Conservation (phyloP, 2,888 invertebrate species). For the Microctonus brassicae region DNA sequence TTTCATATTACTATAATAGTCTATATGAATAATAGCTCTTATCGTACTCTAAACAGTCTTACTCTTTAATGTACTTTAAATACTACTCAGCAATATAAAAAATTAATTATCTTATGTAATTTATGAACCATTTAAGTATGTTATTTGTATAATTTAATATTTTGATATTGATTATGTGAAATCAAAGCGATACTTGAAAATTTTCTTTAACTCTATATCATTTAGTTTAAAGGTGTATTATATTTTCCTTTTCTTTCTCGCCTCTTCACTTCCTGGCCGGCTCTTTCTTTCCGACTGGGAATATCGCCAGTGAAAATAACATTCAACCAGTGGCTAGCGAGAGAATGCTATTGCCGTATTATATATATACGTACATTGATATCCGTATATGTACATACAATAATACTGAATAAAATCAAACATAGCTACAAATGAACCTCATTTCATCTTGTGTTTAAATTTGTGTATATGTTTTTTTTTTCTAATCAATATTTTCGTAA, state of each 20-base stretch:
- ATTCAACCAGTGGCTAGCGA: conserved; percentile 54
- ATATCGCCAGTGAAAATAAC: conserved; percentile 44
- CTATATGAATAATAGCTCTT: too few relatives aligned
- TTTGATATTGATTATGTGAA: too few relatives aligned
- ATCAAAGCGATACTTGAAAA: too few relatives aligned
- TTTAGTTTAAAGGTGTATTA: neutral
- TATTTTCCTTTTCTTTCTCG: neutral
- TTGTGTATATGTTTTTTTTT: too few relatives aligned
- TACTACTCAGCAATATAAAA: too few relatives aligned
- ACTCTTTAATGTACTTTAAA: too few relatives aligned
- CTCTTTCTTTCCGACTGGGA: conserved; percentile 29
- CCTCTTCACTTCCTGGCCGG: conserved; percentile 24
- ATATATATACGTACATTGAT: neutral
- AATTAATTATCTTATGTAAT: too few relatives aligned
- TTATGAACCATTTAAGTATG: too few relatives aligned
- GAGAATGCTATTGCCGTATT: conserved; percentile 8
- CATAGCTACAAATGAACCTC: neutral
- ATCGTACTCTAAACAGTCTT: too few relatives aligned
- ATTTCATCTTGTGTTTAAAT: too few relatives aligned
- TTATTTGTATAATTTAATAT: too few relatives aligned
- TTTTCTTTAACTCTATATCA: neutral
- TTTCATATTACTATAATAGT: neutral
- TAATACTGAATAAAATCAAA: neutral
- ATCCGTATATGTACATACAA: neutral
- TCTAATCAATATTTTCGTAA: too few relatives aligned